Base-by-base conservation (phyloP, 2,888 invertebrate genomes). In the Subacronicta megacephala region DNA sequence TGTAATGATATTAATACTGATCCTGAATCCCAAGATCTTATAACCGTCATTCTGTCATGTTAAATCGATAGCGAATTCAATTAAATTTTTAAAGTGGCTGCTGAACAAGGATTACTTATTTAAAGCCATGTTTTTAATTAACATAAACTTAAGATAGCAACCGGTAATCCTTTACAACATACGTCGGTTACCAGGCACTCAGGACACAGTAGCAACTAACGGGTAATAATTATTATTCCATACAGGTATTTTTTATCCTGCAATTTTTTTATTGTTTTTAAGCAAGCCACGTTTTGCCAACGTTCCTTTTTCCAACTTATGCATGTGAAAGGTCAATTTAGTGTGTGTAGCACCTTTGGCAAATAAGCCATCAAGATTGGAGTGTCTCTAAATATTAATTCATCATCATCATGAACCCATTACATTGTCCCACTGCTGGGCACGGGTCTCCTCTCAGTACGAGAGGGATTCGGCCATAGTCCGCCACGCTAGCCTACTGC, bases 181-280 rank as follows among this genome's bases (percentile, higher is more conserved):
- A 35, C 44, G 43, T 57, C 31, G 40, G 38, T 40, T 66, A 63
- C 69, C 46, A 68, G 57, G 69, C 46, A 15, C 57, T 20, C 69
- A 68, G 43, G 31, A 41, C 35, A 29, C 35, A 37, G 44, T 15
- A 54, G 43, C 33, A 47, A n/a, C n/a, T n/a, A n/a, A n/a, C n/a
- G 38, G 42, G n/a, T n/a, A n/a, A n/a, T 62, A 50, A 68, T 65
- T 56, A 46, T 40, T 68, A 68, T 65, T 65, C 65, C 12, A 42
- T 46, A 16, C 68, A 46, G 31, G 62, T 56, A 33, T 47, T 66
- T 60, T 57, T 51, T 50, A 41, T 40, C 41, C 38, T 35, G 44
- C 54, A 68, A 40, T 36, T 38, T 61, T 46, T 12, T 47, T 38
- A 29, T 12, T 43, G 6, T 23, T 23, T 26, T 26, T 26, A 2